Evolutionary conservation across 2,113 vertebrate genomes (phyloP).

Genomic region (Speoplatyrhinus poulsoni): DNA sequence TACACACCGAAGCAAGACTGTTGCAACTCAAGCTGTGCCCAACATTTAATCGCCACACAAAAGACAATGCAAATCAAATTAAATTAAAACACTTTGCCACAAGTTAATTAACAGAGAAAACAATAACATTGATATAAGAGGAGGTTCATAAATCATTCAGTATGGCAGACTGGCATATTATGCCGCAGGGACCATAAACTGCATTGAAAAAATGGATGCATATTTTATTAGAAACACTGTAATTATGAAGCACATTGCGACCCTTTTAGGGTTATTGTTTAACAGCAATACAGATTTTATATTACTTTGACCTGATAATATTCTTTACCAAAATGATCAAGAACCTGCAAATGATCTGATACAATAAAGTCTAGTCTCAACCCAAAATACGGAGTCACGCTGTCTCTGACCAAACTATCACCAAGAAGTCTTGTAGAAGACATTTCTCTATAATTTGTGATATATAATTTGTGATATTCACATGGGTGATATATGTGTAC

Average conservation of each 20-base stretch:
- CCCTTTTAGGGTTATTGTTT: too few species aligned
- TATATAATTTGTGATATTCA: constrained; percentile 75
- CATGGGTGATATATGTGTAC: constrained; percentile 71
- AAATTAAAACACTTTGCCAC: too few species aligned
- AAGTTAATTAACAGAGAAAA: too few species aligned
- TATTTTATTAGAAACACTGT: neutral
- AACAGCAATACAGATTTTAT: neutral
- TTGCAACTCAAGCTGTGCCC: constrained; percentile 22
- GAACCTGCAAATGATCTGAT: constrained; percentile 28
- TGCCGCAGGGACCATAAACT: neutral
- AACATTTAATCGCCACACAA: neutral
- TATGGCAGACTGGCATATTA: neutral
- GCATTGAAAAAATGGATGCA: neutral
- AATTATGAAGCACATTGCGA: too few species aligned
- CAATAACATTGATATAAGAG: too few species aligned
- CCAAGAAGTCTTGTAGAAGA: constrained; percentile 48
- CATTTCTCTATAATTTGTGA: constrained; percentile 73
- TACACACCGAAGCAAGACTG: constrained; percentile 34
- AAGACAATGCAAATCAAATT: too few species aligned
- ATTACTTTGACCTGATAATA: neutral
- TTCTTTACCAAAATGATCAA: neutral
- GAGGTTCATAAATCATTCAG: too few species aligned
- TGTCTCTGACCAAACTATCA: constrained; percentile 48
- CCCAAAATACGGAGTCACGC: constrained; percentile 12
- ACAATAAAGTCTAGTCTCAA: constrained; percentile 40